These are phyloP conservation scores for Lasioglossum pauxillum DNA, from an alignment of 2,888 invertebrate species.

Conservation along the genomic window DNA sequence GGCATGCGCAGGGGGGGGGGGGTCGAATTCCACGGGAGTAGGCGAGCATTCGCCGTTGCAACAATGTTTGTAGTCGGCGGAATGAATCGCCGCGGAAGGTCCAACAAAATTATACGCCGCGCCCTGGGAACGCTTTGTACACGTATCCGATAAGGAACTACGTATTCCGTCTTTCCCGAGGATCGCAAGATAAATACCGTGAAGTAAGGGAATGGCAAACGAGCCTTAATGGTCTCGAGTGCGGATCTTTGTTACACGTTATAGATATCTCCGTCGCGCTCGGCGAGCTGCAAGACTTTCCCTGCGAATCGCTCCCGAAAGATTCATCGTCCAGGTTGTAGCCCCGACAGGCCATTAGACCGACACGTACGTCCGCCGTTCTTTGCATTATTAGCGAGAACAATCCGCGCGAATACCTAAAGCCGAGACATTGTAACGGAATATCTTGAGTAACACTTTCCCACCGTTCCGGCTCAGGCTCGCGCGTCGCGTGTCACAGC, in stretches of 20 bases:
- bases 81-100: constrained; percentile 40
- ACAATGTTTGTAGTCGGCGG: constrained; percentile 22
- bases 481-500: not conserved
- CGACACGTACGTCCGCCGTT: constrained; percentile 45
- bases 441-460: not conserved
- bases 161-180: constrained; percentile 47
- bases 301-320: constrained; percentile 46
- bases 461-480: not conserved
- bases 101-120: constrained; percentile 48
- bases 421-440: constrained; percentile 43
- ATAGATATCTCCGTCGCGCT: constrained; percentile 34
- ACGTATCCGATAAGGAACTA: constrained; percentile 47
- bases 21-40: not conserved
- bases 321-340: constrained; percentile 57
- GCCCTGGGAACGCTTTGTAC: constrained; percentile 49
- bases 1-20: not conserved
- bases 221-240: constrained; percentile 48
- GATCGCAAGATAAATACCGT: constrained; percentile 51
- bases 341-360: constrained; percentile 62
- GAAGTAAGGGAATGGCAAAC: constrained; percentile 54
- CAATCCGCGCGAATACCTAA: constrained; percentile 73
- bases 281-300: not conserved
- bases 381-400: constrained; percentile 64
- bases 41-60: constrained; percentile 4
- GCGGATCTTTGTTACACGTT: constrained; percentile 52